Percentiles rank a stretch among this genome's conserved stretches.
phyloP scores from a whole-genome alignment of 2,888 invertebrate species.

The Apodemia hepburni region DNA sequence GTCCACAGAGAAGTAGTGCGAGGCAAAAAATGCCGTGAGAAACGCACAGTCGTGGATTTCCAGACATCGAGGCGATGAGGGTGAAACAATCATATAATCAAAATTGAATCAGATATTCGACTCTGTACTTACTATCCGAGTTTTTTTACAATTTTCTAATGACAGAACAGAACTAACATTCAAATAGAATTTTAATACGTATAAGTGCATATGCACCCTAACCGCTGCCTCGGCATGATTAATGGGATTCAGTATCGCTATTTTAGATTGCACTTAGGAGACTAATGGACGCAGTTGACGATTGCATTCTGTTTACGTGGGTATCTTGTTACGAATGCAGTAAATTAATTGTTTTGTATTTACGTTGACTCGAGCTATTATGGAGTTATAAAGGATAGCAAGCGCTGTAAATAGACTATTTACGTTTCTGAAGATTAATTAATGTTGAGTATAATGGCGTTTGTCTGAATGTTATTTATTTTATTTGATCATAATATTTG shows the following conservation, averaged over 20 bases:
- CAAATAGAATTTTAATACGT: background rate
- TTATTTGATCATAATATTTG: too few species aligned
- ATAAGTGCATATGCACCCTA: background rate
- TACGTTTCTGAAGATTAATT: background rate
- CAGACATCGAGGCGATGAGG: too few species aligned
- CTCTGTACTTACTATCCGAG: too few species aligned
- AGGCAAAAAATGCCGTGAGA: too few species aligned
- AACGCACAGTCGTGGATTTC: too few species aligned
- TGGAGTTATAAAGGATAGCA: background rate
- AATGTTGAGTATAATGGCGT: background rate
- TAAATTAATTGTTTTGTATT: slow-evolving; percentile 22
- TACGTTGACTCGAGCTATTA: background rate
- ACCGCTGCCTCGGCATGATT: background rate
- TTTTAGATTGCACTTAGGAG: slow-evolving; percentile 15
- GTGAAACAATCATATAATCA: too few species aligned
- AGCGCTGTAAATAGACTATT: background rate
- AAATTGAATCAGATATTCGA: too few species aligned
- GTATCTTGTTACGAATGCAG: slow-evolving; percentile 22
- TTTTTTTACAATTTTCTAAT: background rate
- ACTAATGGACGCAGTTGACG: slow-evolving; percentile 17
- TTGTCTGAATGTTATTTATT: background rate
- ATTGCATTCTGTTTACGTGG: slow-evolving; percentile 17
- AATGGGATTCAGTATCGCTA: background rate
- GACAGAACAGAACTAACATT: background rate
- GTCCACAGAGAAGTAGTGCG: too few species aligned